Conservation (phyloP, 2,888 invertebrate genomes). For the Drosophila paranaensis region DNA sequence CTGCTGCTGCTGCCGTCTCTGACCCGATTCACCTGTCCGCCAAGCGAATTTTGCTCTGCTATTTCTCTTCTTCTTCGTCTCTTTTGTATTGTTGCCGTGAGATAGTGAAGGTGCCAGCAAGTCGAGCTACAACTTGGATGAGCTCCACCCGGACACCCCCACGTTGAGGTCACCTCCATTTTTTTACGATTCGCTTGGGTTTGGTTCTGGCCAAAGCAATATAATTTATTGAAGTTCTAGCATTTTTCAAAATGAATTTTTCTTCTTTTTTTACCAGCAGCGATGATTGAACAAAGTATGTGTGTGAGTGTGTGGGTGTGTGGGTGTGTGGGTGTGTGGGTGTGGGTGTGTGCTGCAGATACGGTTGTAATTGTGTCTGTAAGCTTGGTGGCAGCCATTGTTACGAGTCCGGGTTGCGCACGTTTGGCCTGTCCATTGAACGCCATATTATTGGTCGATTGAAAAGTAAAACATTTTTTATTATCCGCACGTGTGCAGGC, state of each 20-base stretch:
- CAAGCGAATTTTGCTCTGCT: constrained; percentile 30
- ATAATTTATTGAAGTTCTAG: constrained; percentile 80
- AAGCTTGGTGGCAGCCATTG: constrained; percentile 43
- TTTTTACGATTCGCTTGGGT: constrained; percentile 49
- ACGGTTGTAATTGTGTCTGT: constrained; percentile 24
- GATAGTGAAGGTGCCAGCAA: constrained; percentile 75
- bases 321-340: constrained; percentile 3
- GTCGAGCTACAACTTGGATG: constrained; percentile 57
- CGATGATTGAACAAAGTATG: constrained; percentile 74
- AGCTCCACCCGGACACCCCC: constrained; percentile 15
- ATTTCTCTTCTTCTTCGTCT: constrained; percentile 25
- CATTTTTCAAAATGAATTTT: constrained; percentile 80
- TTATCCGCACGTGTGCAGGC: constrained; percentile 76
- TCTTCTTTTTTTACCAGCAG: constrained; percentile 70
- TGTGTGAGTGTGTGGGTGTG: constrained; percentile 4
- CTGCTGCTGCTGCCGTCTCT: constrained; percentile 36
- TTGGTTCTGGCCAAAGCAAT: constrained; percentile 58
- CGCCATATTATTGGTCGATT: constrained; percentile 81
- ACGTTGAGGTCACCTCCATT: constrained; percentile 49
- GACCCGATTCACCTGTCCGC: constrained; percentile 76
- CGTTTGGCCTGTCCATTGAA: constrained; percentile 79
- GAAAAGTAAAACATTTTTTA: constrained; percentile 81
- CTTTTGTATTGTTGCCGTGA: constrained; percentile 75
- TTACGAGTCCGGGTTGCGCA: constrained; percentile 58
- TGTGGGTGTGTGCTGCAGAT: constrained; percentile 6